Percentiles rank a stretch among this genome's conserved stretches.
These are phyloP conservation scores for Formica exsecta DNA, from an alignment of 1,140 invertebrate species.

Conservation along the genomic window DNA sequence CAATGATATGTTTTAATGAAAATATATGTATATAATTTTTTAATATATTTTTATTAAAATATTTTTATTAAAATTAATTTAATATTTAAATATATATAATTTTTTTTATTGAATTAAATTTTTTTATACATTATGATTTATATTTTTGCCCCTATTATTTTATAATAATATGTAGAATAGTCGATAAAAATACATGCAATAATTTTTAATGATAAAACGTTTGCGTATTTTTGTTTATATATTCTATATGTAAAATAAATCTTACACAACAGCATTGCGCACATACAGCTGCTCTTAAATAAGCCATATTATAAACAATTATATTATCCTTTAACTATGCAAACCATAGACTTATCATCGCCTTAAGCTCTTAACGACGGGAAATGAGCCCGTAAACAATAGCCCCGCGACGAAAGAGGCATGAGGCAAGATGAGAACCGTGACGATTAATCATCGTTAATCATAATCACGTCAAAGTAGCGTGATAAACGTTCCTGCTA, in stretches of 20 bases:
- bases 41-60: too few relatives aligned
- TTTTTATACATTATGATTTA: neutral
- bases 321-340: conserved; percentile 14
- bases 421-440: conserved; percentile 40
- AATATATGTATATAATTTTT: too few relatives aligned
- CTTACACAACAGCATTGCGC: neutral
- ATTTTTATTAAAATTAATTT: too few relatives aligned
- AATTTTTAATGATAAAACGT: neutral
- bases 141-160: neutral
- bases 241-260: neutral
- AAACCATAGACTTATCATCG: conserved; percentile 23
- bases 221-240: neutral
- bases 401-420: conserved; percentile 46
- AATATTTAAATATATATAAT: too few relatives aligned
- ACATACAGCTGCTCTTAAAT: neutral
- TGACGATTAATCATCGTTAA: conserved; percentile 63
- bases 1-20: too few relatives aligned
- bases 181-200: neutral
- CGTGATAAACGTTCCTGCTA: conserved; percentile 62
- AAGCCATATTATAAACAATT: neutral
- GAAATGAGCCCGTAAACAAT: conserved; percentile 57
- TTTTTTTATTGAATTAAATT: too few relatives aligned
- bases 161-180: neutral
- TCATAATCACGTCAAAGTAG: conserved; percentile 61
- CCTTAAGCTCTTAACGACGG: conserved; percentile 34